Conservation (phyloP, 2,113 vertebrate species). For the Apteryx owenii region DNA sequence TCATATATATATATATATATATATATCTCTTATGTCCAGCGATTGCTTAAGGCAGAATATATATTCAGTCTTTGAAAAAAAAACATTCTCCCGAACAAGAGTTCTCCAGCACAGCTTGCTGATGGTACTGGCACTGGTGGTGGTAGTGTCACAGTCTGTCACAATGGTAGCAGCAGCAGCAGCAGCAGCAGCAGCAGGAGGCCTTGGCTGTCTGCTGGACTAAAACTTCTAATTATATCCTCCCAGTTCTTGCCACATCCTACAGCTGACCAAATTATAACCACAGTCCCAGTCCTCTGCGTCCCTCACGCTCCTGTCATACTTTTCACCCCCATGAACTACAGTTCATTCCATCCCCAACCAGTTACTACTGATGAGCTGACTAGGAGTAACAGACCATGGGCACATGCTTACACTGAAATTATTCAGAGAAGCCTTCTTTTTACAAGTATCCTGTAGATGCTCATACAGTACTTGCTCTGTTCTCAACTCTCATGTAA, state of each 20-base stretch:
- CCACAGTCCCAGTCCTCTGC: background rate
- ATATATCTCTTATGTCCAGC: background rate
- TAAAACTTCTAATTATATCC: background rate
- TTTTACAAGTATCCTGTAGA: background rate
- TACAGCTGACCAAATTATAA: background rate
- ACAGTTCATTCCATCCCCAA: background rate
- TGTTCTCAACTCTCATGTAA: background rate
- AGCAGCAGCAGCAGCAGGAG: background rate
- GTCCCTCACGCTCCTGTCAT: background rate
- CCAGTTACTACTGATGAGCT: background rate
- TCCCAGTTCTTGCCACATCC: background rate
- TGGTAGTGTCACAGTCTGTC: background rate
- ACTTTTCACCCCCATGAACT: background rate
- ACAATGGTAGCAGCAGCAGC: accelerated
- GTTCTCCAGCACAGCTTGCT: background rate
- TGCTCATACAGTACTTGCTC: background rate
- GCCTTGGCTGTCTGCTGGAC: accelerated
- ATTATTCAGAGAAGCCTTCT: background rate
- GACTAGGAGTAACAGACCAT: background rate
- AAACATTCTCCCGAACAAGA: accelerated
- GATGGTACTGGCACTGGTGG: background rate
- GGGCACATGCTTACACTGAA: background rate
- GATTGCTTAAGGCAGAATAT: background rate
- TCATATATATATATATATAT: no score
- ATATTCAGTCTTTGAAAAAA: background rate